Evolutionary conservation across 2,797 vertebrate species (phyloP), one percentile per base, ranked within the genome.

Genomic region (Capromys pilorides): DNA sequence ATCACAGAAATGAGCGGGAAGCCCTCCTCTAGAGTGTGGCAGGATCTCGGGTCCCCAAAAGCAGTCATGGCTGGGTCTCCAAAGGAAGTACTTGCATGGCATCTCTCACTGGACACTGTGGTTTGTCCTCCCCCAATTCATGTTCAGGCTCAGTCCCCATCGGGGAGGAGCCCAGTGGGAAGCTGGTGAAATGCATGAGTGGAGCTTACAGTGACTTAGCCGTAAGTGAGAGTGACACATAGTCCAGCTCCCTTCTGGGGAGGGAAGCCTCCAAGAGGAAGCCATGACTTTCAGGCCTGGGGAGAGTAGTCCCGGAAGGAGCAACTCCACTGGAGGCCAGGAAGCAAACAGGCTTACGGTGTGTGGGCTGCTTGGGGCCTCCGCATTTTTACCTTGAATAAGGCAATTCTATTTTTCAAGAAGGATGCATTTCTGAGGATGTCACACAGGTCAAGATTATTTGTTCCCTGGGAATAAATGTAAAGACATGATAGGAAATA

Each of bases 381-480:
- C 24, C 49, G 66, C 24, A 83, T 61, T 81, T 83, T 69, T 77
- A 64, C 26, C 36, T 24, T 21, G 73, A 24, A 33, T 36, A 86
- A 67, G 31, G n/a, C 28, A 92, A 91, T 75, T 61, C 75, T 28
- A 67, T 88, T 84, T 90, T 77, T 54, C 33, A 92, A 39, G 41
- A 95, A 80, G 45, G 67, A 64, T 41, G n/a, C 14, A 51, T 75
- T 91, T 91, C 83, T 95, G 66, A 94, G 36, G 62, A 86, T 24
- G 28, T 73, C 41, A 69, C 26, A 49, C 36, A 45, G 18, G 45
- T 79, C 33, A 84, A 59, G 36, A 81, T 85, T 54, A 91, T 75
- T 39, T 67, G 49, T 75, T 71, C 33, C 86, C 86, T 77, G 49
- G 62, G 41, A 94, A 75, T 67, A 93, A 88, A 90, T 51, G 57